Evolutionary conservation across 2,113 vertebrate species (phyloP).

Genomic region (Euleptes europaea): DNA sequence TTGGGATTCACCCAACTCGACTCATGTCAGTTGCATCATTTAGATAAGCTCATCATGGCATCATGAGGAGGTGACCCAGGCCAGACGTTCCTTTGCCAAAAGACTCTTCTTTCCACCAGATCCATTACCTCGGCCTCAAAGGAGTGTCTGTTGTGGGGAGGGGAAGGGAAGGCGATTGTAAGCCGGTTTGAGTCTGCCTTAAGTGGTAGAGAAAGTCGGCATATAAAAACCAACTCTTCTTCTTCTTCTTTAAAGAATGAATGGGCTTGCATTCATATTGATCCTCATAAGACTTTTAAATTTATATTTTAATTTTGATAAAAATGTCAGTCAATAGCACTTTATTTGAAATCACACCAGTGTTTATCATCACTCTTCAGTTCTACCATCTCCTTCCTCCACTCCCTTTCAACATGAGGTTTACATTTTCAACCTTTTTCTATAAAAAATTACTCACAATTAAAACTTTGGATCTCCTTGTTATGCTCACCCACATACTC

Average conservation of each 20-base stretch:
- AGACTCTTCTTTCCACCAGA: not conserved
- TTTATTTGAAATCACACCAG: not conserved
- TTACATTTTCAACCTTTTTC: not conserved
- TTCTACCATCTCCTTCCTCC: not conserved
- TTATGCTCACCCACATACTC: not conserved
- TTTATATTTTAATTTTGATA: not conserved
- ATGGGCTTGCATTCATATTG: not conserved
- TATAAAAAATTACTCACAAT: not conserved
- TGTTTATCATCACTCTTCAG: not conserved
- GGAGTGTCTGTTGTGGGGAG: too few relatives aligned
- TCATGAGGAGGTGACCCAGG: too few relatives aligned
- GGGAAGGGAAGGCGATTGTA: too few relatives aligned
- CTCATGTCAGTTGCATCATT: too few relatives aligned
- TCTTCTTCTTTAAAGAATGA: not conserved
- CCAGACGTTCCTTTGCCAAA: not conserved
- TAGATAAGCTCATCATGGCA: too few relatives aligned
- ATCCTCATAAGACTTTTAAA: not conserved
- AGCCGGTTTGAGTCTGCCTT: too few relatives aligned
- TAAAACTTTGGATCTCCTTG: not conserved
- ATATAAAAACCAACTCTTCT: too few relatives aligned
- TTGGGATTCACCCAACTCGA: too few relatives aligned
- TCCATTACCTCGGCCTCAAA: not conserved
- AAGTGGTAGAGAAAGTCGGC: too few relatives aligned
- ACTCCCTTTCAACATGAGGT: not conserved
- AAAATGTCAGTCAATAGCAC: not conserved